Conservation (phyloP, 2,113 vertebrate genomes). For the Pampusana beccarii region DNA sequence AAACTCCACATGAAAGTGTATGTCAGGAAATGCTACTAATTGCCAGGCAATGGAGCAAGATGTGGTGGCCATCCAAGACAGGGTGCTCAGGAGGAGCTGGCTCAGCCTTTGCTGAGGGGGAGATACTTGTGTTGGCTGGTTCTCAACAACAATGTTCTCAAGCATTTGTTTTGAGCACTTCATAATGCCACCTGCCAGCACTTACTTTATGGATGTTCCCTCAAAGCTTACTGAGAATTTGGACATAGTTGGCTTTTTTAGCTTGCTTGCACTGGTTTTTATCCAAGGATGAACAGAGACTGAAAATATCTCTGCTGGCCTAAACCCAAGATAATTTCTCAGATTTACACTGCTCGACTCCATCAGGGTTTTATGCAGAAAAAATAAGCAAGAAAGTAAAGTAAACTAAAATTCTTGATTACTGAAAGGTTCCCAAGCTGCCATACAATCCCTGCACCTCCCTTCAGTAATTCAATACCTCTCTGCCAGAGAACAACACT, state of each 20-base stretch:
- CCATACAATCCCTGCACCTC: neutral
- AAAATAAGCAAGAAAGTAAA: constrained; percentile 58
- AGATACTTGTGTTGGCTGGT: constrained; percentile 50
- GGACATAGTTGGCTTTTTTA: constrained; percentile 55
- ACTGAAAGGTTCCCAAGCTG: constrained; percentile 19
- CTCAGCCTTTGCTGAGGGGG: neutral
- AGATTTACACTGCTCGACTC: constrained; percentile 55
- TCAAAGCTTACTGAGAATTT: constrained; percentile 36
- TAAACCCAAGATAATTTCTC: constrained; percentile 59
- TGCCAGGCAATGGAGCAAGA: neutral
- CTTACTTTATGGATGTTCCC: constrained; percentile 14
- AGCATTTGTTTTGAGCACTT: constrained; percentile 66
- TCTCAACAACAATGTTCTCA: constrained; percentile 56
- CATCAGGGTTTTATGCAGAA: constrained; percentile 11
- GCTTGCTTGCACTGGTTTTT: constrained; percentile 67
- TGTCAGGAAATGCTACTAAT: neutral
- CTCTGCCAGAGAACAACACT: neutral
- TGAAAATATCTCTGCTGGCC: constrained; percentile 68
- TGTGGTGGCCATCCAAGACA: neutral
- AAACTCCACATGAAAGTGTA: neutral
- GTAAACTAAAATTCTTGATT: constrained; percentile 34
- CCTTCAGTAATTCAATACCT: constrained; percentile 4
- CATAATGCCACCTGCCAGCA: constrained; percentile 52
- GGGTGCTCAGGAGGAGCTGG: neutral
- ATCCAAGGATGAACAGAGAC: constrained; percentile 65